Evolutionary conservation across 2,113 vertebrate species (phyloP), one percentile per base, ranked within the genome.

Genomic region (Marcusenius ussheri): DNA sequence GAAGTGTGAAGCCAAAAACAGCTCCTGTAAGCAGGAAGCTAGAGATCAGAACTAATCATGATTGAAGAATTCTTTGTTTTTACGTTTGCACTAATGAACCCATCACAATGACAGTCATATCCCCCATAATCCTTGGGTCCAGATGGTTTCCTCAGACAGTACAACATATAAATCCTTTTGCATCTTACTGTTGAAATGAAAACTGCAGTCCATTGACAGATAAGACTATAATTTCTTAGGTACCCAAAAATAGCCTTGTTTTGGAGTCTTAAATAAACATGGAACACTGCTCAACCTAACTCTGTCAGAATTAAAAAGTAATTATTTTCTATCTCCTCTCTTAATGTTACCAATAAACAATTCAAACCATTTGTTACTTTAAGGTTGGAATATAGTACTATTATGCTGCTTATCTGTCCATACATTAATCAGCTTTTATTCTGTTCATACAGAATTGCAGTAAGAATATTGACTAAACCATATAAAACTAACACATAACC

Each of bases 101-200:
- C 31, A 47, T 53, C 85, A 87, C 85, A 87, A 87, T 87, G 85
- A 47, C 50, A 56, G n/a, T 39, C 50, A 87, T 53, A 53, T 53
- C 85, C 27, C 27, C 49, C n/a, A 53, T 87, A 87, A 87, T 87
- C 85, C 49, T 51, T 13, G 13, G 85, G 85, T 87, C 49, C 85
- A 87, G 85, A 87, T 87, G 49, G 85, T 35, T 87, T 56, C 31
- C 85, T 87, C 50, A 24, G 24, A 51, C 85, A 51, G 85, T 31
- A 7, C 85, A 53, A n/a, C 13, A 49, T 27, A 5, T 51, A 19
- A 86, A 87, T 35, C 84, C 84, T 87, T 87, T 27, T 53, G 50
- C 50, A 87, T 17, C 11, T 53, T 87, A 39, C 85, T 49, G 31
- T 21, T 87, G 49, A 87, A 87, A 87, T 31, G 50, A 53, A 53